Percentiles rank a stretch among this genome's conserved stretches.
Conservation (phyloP, 2,888 invertebrate species). For the Brachyopa scutellaris region DNA sequence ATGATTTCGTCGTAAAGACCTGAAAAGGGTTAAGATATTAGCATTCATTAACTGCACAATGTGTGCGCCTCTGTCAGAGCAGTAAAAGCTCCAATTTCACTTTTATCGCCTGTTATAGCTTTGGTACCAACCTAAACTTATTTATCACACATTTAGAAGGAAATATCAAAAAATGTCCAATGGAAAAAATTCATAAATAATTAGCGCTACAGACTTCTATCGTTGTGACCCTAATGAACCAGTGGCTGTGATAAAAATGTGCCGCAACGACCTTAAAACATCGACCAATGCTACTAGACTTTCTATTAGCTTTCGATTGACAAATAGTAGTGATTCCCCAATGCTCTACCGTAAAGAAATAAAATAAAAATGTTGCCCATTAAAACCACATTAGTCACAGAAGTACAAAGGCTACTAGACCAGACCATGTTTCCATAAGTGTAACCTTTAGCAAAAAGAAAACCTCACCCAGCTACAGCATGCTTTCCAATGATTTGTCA, state of each 20-base stretch:
- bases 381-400: slow-evolving; percentile 54
- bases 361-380: slow-evolving; percentile 19
- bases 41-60: no score
- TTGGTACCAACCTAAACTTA: no score
- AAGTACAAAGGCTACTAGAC: slow-evolving; percentile 10
- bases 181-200: background rate
- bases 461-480: background rate
- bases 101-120: no score
- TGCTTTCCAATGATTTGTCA: slow-evolving; percentile 27
- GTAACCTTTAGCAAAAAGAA: slow-evolving; percentile 31
- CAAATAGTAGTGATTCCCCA: background rate
- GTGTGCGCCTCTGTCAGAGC: no score
- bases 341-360: background rate
- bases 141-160: background rate
- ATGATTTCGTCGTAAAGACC: no score
- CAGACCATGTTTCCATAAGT: background rate
- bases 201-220: slow-evolving; percentile 27
- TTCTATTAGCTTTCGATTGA: background rate
- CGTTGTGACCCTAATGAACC: slow-evolving; percentile 25
- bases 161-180: background rate
- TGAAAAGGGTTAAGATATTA: no score
- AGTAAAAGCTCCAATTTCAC: no score
- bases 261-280: background rate
- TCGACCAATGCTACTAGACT: background rate
- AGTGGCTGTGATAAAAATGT: background rate